Conservation (phyloP, 30 jellyfish, hydroid and myxozoan species). For the Aurelia sp. region DNA sequence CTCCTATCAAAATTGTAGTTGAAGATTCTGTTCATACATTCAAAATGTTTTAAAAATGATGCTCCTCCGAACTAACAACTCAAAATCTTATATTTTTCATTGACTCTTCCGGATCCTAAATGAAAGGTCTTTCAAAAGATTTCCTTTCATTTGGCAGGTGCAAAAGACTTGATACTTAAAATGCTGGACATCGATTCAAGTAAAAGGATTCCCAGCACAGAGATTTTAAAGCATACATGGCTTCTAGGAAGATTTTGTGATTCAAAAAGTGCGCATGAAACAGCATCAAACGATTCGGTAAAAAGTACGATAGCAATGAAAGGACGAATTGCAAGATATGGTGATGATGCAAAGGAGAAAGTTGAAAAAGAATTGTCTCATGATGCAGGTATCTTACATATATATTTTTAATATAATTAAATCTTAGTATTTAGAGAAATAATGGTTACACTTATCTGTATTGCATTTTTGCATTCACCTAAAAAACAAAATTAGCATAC, state of each 20-base stretch:
- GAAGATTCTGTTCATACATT: no score
- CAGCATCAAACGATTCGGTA: background rate
- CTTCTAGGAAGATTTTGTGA: background rate
- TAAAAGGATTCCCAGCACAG: conserved; percentile 7
- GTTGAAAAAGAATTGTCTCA: no score
- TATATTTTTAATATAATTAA: no score
- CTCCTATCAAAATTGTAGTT: no score
- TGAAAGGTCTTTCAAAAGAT: background rate
- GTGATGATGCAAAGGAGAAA: no score
- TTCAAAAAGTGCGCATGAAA: background rate
- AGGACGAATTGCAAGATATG: no score
- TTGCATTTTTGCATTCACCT: no score
- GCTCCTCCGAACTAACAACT: background rate
- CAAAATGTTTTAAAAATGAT: background rate
- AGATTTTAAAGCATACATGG: conserved; percentile 28
- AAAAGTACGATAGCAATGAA: no score
- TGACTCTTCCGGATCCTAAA: background rate
- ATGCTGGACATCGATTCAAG: conserved; percentile 18
- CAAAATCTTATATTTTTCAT: background rate
- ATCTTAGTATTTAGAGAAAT: no score
- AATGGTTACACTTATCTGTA: no score
- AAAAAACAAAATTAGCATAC: no score
- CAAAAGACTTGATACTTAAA: conserved; percentile 21
- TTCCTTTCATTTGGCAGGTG: conserved; percentile 1
- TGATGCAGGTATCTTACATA: no score